Percentiles rank a stretch among this genome's conserved stretches.
phyloP scores from a whole-genome alignment of 2,888 invertebrate species.

The Metallyticus violacea region DNA sequence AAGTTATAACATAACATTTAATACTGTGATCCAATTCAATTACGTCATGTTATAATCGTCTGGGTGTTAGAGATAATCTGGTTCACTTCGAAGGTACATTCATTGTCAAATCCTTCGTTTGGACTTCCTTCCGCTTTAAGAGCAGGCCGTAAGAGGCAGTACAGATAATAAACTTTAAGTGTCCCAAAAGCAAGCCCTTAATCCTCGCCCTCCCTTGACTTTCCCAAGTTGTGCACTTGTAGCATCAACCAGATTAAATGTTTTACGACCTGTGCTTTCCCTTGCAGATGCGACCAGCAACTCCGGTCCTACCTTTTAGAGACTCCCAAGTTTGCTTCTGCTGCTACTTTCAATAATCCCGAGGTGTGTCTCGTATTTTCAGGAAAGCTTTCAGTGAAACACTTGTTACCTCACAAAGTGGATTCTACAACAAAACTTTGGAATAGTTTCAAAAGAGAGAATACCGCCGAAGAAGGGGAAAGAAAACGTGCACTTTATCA shows the following conservation, averaged over 20 bases:
- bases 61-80: too few relatives aligned
- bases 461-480: too few relatives aligned
- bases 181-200: not conserved
- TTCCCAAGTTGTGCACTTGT: not conserved
- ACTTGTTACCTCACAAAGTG: not conserved
- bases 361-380: too few relatives aligned
- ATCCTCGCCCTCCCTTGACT: not conserved
- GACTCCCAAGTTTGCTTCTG: too few relatives aligned
- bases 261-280: not conserved
- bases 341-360: not conserved
- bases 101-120: not conserved
- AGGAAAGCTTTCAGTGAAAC: not conserved
- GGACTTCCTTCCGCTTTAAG: not conserved
- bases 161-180: not conserved
- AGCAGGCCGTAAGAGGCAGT: not conserved
- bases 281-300: not conserved
- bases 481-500: too few relatives aligned
- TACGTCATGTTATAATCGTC: too few relatives aligned
- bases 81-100: not conserved
- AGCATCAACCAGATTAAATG: not conserved
- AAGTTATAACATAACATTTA: too few relatives aligned
- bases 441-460: too few relatives aligned
- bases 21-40: too few relatives aligned
- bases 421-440: too few relatives aligned
- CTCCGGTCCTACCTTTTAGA: not conserved